phyloP scores from a whole-genome alignment of 2,888 invertebrate genomes.

The Desoria tigrina region DNA sequence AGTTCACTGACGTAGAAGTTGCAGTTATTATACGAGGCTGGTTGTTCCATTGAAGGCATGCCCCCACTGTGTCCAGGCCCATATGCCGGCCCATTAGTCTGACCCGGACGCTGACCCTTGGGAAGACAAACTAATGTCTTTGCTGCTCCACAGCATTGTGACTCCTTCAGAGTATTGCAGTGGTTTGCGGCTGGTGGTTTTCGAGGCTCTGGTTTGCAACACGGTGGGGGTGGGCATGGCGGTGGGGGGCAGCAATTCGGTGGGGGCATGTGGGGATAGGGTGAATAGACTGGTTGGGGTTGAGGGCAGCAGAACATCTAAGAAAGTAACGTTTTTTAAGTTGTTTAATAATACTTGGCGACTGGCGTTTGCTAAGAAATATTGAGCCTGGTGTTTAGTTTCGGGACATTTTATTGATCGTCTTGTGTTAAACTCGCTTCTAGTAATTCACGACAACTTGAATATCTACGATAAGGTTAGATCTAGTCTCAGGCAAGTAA shows the following conservation, averaged over 20 bases:
- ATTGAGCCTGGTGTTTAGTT: no score
- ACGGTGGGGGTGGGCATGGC: constrained; percentile 28
- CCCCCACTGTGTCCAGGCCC: neutral
- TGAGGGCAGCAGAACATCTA: constrained; percentile 25
- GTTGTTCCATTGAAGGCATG: constrained; percentile 18
- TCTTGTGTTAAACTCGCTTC: no score
- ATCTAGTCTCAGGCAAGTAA: no score
- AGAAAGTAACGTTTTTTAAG: neutral
- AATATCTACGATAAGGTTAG: no score
- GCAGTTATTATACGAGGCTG: constrained; percentile 44
- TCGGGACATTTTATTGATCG: no score
- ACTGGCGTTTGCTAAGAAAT: no score
- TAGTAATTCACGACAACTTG: no score
- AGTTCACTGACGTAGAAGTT: constrained; percentile 42
- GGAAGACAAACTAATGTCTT: constrained; percentile 40
- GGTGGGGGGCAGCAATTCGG: constrained; percentile 23
- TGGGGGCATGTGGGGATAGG: constrained; percentile 14
- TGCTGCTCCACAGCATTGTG: constrained; percentile 21
- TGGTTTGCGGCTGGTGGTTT: neutral
- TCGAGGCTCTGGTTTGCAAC: constrained; percentile 1
- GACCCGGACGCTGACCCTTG: constrained; percentile 20
- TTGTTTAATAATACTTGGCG: no score
- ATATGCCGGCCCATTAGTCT: neutral
- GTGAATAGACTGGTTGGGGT: constrained; percentile 14
- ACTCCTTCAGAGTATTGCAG: no score